These are phyloP conservation scores for Nothoprocta pentlandii DNA, from an alignment of 2,113 vertebrate species.

Conservation along the genomic window DNA sequence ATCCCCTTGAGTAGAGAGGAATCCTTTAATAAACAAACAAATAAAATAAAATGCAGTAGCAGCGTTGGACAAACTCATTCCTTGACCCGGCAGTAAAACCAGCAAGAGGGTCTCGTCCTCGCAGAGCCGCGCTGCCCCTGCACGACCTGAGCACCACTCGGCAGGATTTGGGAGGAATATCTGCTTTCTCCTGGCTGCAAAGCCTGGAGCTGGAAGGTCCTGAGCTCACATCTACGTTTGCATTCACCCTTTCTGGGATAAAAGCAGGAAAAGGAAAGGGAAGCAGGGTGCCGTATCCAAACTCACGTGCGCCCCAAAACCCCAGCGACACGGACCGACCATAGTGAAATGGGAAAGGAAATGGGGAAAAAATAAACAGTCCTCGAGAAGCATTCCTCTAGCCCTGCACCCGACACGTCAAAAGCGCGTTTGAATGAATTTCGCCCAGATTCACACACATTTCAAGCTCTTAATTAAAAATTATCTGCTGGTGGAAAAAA, in stretches of 20 bases:
- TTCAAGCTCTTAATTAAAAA: not conserved
- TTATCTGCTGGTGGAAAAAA: not conserved
- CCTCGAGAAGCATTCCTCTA: not conserved
- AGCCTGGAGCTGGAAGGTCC: not conserved
- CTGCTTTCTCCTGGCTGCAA: accelerated
- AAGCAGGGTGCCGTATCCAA: not conserved
- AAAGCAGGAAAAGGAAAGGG: not conserved
- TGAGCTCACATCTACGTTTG: not conserved
- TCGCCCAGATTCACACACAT: not conserved
- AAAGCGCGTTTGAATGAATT: not conserved
- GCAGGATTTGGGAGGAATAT: not conserved
- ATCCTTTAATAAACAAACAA: not conserved
- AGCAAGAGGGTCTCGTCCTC: not conserved
- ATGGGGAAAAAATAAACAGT: not conserved
- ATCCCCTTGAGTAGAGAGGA: not conserved
- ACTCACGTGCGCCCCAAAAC: too few relatives aligned
- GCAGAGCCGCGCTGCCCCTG: not conserved
- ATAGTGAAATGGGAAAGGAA: not conserved
- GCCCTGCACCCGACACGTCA: not conserved
- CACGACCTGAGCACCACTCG: accelerated
- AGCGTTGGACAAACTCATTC: not conserved
- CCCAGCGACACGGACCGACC: not conserved
- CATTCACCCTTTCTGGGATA: not conserved
- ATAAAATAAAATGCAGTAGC: not conserved
- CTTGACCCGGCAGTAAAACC: accelerated